A percentile compares a stretch with the other conserved stretches of the same genome.
Evolutionary conservation across 2,797 vertebrate species (phyloP).

Genomic region (Thripadectes ignobilis): DNA sequence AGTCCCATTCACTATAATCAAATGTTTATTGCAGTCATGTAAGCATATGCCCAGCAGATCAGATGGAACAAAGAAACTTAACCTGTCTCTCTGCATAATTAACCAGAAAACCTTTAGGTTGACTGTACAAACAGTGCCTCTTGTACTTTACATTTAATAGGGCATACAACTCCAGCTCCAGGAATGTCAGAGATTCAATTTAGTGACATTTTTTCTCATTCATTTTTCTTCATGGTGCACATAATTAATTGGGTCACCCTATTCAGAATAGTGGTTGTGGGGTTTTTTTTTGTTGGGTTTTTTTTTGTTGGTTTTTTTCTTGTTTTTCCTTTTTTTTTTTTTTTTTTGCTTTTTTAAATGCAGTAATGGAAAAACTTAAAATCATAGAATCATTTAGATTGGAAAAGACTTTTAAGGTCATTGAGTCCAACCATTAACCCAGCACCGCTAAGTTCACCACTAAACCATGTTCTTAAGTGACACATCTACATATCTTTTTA

Average conservation of each 20-base stretch:
- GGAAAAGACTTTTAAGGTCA: not conserved
- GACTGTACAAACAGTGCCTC: not conserved
- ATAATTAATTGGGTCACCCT: not conserved
- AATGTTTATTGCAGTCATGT: not conserved
- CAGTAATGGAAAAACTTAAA: not conserved
- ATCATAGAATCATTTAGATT: not conserved
- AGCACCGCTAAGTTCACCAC: not conserved
- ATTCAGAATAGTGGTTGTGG: fast-evolving
- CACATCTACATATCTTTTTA: not conserved
- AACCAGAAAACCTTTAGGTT: not conserved
- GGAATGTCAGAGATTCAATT: not conserved
- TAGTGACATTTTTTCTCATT: not conserved
- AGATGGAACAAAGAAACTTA: not conserved
- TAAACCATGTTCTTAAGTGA: not conserved
- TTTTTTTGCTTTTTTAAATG: not conserved
- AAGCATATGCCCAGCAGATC: not conserved
- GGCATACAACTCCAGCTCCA: not conserved
- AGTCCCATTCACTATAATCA: not conserved
- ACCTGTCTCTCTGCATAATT: not conserved
- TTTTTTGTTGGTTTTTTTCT: too few relatives aligned
- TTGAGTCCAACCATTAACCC: not conserved
- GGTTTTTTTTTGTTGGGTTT: too few relatives aligned
- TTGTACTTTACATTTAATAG: not conserved
- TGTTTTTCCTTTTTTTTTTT: not conserved
- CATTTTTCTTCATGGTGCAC: not conserved